Conservation (phyloP, 2,888 invertebrate genomes). For the Lampropteryx suffumata region DNA sequence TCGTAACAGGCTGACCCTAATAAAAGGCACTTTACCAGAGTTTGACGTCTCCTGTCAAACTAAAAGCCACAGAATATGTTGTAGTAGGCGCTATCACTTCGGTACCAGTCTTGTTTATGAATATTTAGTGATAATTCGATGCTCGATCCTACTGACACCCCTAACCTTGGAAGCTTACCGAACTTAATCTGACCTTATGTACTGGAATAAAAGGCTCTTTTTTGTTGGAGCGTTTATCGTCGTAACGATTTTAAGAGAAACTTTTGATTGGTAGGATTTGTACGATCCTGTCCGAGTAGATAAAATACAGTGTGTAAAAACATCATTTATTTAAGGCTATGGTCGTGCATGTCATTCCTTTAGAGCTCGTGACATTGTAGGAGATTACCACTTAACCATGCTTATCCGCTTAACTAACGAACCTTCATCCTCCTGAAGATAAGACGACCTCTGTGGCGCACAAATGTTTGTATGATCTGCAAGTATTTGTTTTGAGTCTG, state of each 20-base stretch:
- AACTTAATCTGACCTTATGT: not conserved
- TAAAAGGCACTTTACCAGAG: slow-evolving; percentile 15
- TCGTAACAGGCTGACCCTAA: slow-evolving; percentile 18
- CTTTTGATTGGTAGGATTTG: not conserved
- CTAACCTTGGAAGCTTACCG: slow-evolving; percentile 5
- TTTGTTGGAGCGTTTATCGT: not conserved
- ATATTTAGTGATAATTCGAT: slow-evolving; percentile 31
- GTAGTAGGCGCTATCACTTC: not conserved
- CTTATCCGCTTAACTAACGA: too few species aligned
- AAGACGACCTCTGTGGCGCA: too few species aligned
- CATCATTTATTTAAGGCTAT: too few species aligned
- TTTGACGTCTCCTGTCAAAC: slow-evolving; percentile 26
- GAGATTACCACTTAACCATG: too few species aligned
- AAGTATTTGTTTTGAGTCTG: too few species aligned
- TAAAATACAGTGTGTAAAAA: too few species aligned
- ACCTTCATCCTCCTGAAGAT: too few species aligned
- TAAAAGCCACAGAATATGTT: not conserved
- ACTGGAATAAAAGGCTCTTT: not conserved
- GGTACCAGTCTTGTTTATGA: slow-evolving; percentile 31
- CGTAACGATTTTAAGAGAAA: slow-evolving; percentile 8
- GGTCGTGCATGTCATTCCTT: too few species aligned
- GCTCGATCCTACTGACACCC: slow-evolving; percentile 6
- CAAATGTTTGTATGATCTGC: too few species aligned
- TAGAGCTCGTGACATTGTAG: too few species aligned
- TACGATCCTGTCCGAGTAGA: too few species aligned